phyloP scores from a whole-genome alignment of 1,140 invertebrate species.

The Tetramorium alpestre region DNA sequence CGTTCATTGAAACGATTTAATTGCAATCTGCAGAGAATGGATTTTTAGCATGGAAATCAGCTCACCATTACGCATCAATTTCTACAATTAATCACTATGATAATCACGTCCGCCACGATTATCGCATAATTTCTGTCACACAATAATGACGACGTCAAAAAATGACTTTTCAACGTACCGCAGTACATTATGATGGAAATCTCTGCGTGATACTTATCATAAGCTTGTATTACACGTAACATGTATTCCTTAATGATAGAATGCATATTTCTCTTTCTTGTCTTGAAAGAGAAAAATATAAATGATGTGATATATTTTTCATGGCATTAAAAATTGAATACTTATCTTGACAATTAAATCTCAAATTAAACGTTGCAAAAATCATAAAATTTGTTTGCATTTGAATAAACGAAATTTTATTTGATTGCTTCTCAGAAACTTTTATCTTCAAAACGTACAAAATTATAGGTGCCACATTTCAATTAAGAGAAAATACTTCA shows the following conservation, averaged over 20 bases:
- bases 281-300: neutral
- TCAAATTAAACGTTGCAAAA: neutral
- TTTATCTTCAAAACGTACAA: neutral
- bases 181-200: neutral
- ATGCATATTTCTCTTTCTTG: neutral
- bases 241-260: neutral
- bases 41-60: slow-evolving; percentile 34
- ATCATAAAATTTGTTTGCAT: neutral
- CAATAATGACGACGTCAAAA: slow-evolving; percentile 21
- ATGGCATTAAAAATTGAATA: neutral
- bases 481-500: neutral
- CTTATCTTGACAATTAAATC: neutral
- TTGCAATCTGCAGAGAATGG: slow-evolving; percentile 23
- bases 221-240: neutral
- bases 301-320: neutral
- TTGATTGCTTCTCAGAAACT: neutral
- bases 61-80: neutral
- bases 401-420: neutral
- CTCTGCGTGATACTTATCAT: neutral
- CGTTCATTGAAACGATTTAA: slow-evolving; percentile 17
- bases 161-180: neutral
- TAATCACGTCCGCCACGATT: slow-evolving; percentile 4
- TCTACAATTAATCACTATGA: slow-evolving; percentile 24
- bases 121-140: neutral
- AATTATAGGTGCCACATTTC: neutral